phyloP scores from a whole-genome alignment of 2,888 invertebrate genomes.

The Stomorhina lunata region DNA sequence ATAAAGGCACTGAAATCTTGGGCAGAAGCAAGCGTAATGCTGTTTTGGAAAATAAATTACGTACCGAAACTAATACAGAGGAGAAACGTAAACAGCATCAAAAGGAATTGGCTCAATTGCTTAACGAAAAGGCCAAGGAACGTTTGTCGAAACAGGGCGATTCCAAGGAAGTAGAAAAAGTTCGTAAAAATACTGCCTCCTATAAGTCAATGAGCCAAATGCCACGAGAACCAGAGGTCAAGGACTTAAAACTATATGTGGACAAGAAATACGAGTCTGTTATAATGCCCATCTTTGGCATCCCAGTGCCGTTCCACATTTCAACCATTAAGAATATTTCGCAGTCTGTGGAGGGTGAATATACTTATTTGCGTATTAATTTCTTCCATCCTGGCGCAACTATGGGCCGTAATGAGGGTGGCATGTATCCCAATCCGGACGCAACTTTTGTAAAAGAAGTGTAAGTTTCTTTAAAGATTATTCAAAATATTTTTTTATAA shows the following conservation, averaged over 20 bases:
- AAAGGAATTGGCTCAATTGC: conserved; percentile 92
- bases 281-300: conserved; percentile 97
- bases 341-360: conserved; percentile 98
- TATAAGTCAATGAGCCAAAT: conserved; percentile 96
- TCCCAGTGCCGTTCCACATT: conserved; percentile 98
- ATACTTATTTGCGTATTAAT: conserved; percentile 98
- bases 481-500: too few species aligned
- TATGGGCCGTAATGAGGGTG: conserved; percentile 95
- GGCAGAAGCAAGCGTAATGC: conserved; percentile 91
- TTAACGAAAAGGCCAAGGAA: conserved; percentile 96
- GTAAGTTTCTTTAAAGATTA: conserved; percentile 81
- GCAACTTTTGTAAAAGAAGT: conserved; percentile 99
- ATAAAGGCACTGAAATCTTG: conserved; percentile 76
- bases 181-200: conserved; percentile 96
- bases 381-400: conserved; percentile 99
- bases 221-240: conserved; percentile 96
- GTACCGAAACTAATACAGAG: conserved; percentile 97
- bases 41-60: conserved; percentile 94
- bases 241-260: conserved; percentile 95
- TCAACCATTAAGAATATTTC: conserved; percentile 99
- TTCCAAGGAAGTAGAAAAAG: conserved; percentile 92
- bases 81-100: conserved; percentile 99
- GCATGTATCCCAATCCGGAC: conserved; percentile 95
- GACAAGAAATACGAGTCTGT: conserved; percentile 98
- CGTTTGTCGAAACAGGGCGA: conserved; percentile 93